Percentiles rank a stretch among this genome's conserved stretches.
Conservation (phyloP, 2,113 vertebrate genomes). For the Pelecanoides urinatrix region DNA sequence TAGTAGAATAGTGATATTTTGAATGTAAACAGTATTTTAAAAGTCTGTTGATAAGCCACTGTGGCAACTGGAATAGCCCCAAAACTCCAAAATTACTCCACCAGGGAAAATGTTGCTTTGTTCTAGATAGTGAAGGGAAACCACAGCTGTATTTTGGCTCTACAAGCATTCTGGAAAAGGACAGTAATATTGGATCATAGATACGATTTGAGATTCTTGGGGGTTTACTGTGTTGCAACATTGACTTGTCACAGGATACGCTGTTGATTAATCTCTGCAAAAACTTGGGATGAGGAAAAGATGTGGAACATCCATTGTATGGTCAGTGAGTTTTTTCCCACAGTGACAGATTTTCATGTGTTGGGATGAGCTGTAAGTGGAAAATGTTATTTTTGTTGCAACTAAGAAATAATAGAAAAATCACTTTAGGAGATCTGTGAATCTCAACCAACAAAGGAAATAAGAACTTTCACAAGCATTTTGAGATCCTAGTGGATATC, state of each 20-base stretch:
- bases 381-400: not conserved
- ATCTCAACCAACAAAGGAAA: not conserved
- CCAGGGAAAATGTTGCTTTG: not conserved
- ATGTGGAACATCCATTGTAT: not conserved
- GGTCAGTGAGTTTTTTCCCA: not conserved
- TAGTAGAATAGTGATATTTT: not conserved
- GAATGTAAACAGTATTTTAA: not conserved
- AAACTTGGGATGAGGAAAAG: not conserved
- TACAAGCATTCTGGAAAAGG: not conserved
- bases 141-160: not conserved
- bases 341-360: not conserved
- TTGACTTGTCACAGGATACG: not conserved
- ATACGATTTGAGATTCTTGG: not conserved
- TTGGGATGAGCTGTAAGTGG: not conserved
- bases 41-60: not conserved
- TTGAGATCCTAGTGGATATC: not conserved
- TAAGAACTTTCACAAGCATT: not conserved
- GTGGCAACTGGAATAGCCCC: not conserved
- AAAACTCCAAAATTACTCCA: not conserved
- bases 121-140: not conserved
- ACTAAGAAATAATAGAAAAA: not conserved
- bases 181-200: not conserved
- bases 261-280: not conserved
- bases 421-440: not conserved
- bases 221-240: not conserved